Evolutionary conservation across 2,888 invertebrate species (phyloP).

Genomic region (Malthinus flaveolus): DNA sequence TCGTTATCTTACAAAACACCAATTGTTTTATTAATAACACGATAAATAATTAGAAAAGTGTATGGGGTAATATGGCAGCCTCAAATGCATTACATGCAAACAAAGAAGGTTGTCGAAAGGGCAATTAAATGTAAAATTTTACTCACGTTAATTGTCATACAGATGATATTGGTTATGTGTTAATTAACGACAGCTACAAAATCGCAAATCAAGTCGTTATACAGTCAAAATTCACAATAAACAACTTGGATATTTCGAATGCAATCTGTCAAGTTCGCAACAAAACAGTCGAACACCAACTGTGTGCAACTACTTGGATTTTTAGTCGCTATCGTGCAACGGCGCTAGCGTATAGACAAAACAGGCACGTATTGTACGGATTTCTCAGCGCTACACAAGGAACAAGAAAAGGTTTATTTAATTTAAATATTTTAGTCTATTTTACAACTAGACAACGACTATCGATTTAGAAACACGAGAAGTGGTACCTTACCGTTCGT

Average conservation of each 20-base stretch:
- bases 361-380: conserved; percentile 12
- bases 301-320: conserved; percentile 18
- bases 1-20: conserved; percentile 4
- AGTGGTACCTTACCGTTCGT: no score
- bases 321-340: conserved; percentile 9
- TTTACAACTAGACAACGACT: no score
- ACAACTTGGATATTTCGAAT: conserved; percentile 43
- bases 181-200: conserved; percentile 36
- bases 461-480: no score
- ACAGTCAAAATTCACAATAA: conserved; percentile 38
- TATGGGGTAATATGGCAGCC: conserved; percentile 48
- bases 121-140: conserved; percentile 5
- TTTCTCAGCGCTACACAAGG: neutral
- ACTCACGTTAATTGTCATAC: conserved; percentile 40
- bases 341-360: conserved; percentile 16
- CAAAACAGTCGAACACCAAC: conserved; percentile 29
- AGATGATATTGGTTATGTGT: conserved; percentile 36
- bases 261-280: conserved; percentile 38
- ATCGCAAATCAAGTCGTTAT: conserved; percentile 43
- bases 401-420: no score
- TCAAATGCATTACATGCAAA: conserved; percentile 40
- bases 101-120: conserved; percentile 38
- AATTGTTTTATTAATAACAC: neutral
- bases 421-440: no score
- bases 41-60: conserved; percentile 28